Conservation (phyloP, 2,888 invertebrate genomes). For the Sphaeridia pumilis region DNA sequence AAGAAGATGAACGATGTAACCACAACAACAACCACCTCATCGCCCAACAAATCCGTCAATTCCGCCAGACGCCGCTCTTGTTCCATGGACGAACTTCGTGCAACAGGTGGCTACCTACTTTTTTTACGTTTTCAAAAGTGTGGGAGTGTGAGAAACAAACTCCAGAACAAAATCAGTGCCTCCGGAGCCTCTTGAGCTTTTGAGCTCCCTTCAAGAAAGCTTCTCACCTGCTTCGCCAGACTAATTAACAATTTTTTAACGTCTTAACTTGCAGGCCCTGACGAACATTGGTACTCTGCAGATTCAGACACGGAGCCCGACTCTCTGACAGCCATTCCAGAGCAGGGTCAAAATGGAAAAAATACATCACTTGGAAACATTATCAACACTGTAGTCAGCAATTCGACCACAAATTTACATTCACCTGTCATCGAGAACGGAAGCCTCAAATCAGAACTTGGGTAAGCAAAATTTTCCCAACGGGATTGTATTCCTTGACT, state of each 20-base stretch:
- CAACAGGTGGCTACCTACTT: constrained; percentile 35
- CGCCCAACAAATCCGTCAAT: not conserved
- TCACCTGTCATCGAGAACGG: constrained; percentile 14
- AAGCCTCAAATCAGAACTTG: constrained; percentile 13
- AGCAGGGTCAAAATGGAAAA: constrained; percentile 4
- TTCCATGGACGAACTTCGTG: constrained; percentile 34
- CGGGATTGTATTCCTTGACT: too few species aligned
- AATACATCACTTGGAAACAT: constrained; percentile 10
- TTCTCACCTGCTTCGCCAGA: not conserved
- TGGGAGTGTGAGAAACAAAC: too few species aligned
- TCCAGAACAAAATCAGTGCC: too few species aligned
- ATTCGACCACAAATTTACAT: not conserved
- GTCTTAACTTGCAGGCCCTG: constrained; percentile 35
- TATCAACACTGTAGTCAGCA: constrained; percentile 4
- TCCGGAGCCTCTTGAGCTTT: not conserved
- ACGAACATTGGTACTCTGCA: constrained; percentile 55
- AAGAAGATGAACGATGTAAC: constrained; percentile 13
- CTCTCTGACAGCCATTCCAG: constrained; percentile 28
- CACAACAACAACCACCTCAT: constrained; percentile 6
- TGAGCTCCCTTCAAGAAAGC: not conserved
- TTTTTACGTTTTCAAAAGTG: not conserved
- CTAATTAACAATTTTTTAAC: not conserved
- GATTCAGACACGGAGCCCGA: constrained; percentile 44
- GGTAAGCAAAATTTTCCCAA: too few species aligned
- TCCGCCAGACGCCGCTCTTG: constrained; percentile 24